phyloP scores from a whole-genome alignment of 2,113 vertebrate species.

The Hemiscyllium ocellatum region DNA sequence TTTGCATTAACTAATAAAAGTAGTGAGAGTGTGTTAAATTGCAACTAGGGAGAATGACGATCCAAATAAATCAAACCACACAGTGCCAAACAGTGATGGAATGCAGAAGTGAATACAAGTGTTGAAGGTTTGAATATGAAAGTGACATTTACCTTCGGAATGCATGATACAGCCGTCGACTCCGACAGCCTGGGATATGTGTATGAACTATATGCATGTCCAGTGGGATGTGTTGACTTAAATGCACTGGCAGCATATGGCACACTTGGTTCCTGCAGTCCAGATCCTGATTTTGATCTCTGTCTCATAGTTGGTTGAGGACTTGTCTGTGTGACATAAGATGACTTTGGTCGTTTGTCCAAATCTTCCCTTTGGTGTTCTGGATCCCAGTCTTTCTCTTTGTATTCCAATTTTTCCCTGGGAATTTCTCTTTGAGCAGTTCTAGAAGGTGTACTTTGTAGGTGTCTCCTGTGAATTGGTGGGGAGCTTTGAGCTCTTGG shows the following conservation, averaged over 20 bases:
- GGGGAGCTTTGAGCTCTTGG: conserved; percentile 62
- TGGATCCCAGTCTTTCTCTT: conserved; percentile 74
- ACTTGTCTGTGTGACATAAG: conserved; percentile 78
- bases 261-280: conserved; percentile 84
- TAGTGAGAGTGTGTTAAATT: neutral
- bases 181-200: conserved; percentile 93
- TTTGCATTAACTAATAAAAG: neutral
- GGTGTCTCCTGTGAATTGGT: conserved; percentile 80
- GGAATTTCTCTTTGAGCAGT: conserved; percentile 73
- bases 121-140: neutral
- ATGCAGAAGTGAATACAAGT: conserved; percentile 20
- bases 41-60: neutral
- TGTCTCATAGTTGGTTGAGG: conserved; percentile 87
- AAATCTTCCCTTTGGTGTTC: conserved; percentile 74
- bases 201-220: conserved; percentile 88
- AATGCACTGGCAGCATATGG: conserved; percentile 76
- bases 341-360: conserved; percentile 87
- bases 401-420: conserved; percentile 75
- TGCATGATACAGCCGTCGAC: conserved; percentile 64
- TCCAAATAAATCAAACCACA: neutral
- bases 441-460: conserved; percentile 69
- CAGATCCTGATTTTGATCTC: conserved; percentile 85
- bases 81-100: conserved; percentile 18
- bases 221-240: conserved; percentile 73
- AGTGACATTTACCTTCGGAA: conserved; percentile 75